Evolutionary conservation across 2,797 vertebrate genomes (phyloP), one percentile per base, ranked within the genome.

Genomic region (Glossophaga mutica): DNA sequence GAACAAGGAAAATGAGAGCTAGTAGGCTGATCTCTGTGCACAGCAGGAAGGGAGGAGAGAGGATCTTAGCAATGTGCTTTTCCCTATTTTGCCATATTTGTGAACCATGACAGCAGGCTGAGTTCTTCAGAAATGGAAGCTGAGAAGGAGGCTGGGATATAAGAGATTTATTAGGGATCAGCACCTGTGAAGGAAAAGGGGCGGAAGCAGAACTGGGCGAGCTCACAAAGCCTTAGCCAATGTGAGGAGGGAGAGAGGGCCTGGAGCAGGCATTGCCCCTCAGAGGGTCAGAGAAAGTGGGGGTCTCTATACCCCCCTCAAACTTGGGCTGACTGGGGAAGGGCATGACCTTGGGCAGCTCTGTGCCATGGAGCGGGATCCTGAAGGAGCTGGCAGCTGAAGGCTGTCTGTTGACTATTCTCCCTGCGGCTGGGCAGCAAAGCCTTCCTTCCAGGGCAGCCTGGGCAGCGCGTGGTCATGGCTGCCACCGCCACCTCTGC

Each of bases 191-290:
- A 71, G 34, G 37, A 24, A 57, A 7, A 2, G 1, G 52, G 18
- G 11, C 2, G 6, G 52, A 55, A 37, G 48, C 18, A 50, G 74
- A 87, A 6, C 1, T 11, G 4, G 9, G 16, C 3, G 19, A 32
- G 3, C n/a, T 39, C 0, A 48, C 26, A n/a, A n/a, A 65, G 12
- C 52, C 48, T n/a, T 10, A 19, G 32, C 5, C 18, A 7, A 6
- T 3, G 0, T 0, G 4, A 39, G 39, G 57, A 8, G 26, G 1
- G 2, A 1, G 16, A 4, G 29, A n/a, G 62, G 4, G 6, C 18
- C 42, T 59, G 52, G 10, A 90, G 55, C 59, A 39, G 42, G 81
- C 16, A 1, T 26, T 37, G 57, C 10, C 46, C 5, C 1, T 7
- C 11, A 29, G 52, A 87, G 42, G 11, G 2, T 16, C 24, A 5